Conservation (phyloP, 2,113 vertebrate genomes). For the Hippocampus comes region DNA sequence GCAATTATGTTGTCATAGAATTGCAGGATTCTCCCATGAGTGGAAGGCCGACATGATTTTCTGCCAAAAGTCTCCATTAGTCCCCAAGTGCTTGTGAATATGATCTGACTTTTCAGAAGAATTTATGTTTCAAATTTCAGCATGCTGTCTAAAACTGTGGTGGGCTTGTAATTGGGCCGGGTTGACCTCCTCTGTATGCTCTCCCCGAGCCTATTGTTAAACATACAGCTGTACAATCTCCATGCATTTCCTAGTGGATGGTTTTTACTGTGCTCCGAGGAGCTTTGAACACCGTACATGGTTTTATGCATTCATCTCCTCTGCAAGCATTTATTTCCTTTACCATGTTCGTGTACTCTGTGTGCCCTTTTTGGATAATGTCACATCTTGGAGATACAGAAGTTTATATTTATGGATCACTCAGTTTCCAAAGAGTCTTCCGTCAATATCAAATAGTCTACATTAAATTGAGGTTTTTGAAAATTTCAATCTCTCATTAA, state of each 20-base stretch:
- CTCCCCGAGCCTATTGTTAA: not conserved
- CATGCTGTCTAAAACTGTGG: not conserved
- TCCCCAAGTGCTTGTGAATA: not conserved
- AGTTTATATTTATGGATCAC: not conserved
- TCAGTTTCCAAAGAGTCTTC: not conserved
- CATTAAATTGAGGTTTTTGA: not conserved
- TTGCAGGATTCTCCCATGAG: not conserved
- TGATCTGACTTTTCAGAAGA: not conserved
- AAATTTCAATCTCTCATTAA: not conserved
- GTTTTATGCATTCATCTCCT: conserved; percentile 2
- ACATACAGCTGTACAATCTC: conserved; percentile 9
- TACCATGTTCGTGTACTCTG: not conserved
- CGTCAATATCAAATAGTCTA: not conserved
- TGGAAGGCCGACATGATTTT: not conserved
- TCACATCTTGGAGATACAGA: not conserved
- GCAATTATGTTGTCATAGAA: not conserved
- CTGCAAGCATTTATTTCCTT: not conserved
- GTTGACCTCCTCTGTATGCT: not conserved
- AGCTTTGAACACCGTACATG: not conserved
- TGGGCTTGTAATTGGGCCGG: not conserved
- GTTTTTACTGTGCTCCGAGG: not conserved
- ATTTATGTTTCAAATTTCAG: conserved; percentile 1
- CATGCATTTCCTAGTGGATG: not conserved
- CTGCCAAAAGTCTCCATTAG: not conserved
- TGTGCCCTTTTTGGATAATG: not conserved